Percentiles rank a stretch among this genome's conserved stretches.
These are phyloP conservation scores for Drosophila parvula DNA, from an alignment of 1,140 invertebrate genomes.

Conservation along the genomic window DNA sequence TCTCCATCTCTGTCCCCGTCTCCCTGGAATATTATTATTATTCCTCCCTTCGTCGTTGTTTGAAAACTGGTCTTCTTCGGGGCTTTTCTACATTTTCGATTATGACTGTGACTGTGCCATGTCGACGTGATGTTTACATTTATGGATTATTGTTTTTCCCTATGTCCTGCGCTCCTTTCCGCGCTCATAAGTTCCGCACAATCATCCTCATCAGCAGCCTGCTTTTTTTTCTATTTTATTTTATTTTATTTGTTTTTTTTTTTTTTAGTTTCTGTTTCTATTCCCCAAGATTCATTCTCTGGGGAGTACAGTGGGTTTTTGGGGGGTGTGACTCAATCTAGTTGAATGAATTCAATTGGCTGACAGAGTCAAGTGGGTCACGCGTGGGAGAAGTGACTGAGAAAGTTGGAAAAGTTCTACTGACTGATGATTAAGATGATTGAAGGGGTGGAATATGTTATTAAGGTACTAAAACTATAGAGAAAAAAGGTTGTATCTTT, in stretches of 20 bases:
- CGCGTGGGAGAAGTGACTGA: conserved; percentile 3
- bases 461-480: background rate
- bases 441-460: too few species aligned
- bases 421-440: background rate
- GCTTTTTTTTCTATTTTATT: conserved; percentile 13
- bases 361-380: conserved; percentile 30
- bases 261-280: conserved; percentile 10
- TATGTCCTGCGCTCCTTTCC: conserved; percentile 63
- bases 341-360: conserved; percentile 11
- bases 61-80: conserved; percentile 59
- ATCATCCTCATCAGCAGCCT: conserved; percentile 70
- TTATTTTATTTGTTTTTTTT: conserved; percentile 16
- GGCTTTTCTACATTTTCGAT: conserved; percentile 17
- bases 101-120: conserved; percentile 58
- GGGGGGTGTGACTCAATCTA: background rate
- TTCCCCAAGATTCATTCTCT: too few species aligned
- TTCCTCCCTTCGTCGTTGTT: conserved; percentile 21
- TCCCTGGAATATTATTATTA: conserved; percentile 19
- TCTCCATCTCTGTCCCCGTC: conserved; percentile 18
- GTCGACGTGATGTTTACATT: conserved; percentile 82
- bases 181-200: conserved; percentile 63
- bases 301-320: background rate
- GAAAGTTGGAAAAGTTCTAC: background rate
- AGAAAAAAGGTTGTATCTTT: background rate
- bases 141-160: conserved; percentile 81